These are phyloP conservation scores for Nephila pilipes DNA, from an alignment of 1,140 invertebrate species.

Conservation along the genomic window DNA sequence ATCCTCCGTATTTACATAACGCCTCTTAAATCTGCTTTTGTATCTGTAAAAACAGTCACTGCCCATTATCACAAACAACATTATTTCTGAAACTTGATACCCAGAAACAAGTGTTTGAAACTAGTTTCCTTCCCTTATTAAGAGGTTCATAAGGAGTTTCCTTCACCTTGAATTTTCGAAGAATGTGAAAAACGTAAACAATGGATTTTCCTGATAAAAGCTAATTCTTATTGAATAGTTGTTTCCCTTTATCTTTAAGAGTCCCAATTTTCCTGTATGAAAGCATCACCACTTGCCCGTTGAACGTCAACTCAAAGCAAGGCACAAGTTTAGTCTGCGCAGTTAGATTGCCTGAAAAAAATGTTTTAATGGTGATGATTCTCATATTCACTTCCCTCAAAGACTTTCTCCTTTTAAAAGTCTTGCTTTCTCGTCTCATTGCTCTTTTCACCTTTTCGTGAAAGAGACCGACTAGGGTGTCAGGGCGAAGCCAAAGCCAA, in stretches of 20 bases:
- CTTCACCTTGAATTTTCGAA: conserved; percentile 20
- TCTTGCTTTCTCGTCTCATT: neutral
- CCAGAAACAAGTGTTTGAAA: neutral
- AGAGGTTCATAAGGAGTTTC: neutral
- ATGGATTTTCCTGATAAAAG: conserved; percentile 24
- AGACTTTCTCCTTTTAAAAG: conserved; percentile 6
- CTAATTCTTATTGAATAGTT: conserved; percentile 28
- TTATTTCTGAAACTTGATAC: too few species aligned
- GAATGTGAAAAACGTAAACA: conserved; percentile 7
- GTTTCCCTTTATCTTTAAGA: neutral
- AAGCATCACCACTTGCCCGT: neutral
- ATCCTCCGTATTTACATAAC: neutral
- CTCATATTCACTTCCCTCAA: neutral
- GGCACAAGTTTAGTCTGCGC: neutral
- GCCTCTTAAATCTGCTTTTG: neutral
- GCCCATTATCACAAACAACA: neutral
- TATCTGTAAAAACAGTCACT: neutral
- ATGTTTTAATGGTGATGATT: neutral
- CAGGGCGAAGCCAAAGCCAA: neutral
- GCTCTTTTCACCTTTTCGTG: neutral
- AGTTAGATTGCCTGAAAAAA: neutral
- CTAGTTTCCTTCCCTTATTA: neutral
- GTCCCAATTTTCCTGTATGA: neutral
- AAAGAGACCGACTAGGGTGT: neutral
- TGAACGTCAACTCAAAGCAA: conserved; percentile 17